These are phyloP conservation scores for Grus americana DNA, from an alignment of 2,113 vertebrate genomes.

Conservation along the genomic window DNA sequence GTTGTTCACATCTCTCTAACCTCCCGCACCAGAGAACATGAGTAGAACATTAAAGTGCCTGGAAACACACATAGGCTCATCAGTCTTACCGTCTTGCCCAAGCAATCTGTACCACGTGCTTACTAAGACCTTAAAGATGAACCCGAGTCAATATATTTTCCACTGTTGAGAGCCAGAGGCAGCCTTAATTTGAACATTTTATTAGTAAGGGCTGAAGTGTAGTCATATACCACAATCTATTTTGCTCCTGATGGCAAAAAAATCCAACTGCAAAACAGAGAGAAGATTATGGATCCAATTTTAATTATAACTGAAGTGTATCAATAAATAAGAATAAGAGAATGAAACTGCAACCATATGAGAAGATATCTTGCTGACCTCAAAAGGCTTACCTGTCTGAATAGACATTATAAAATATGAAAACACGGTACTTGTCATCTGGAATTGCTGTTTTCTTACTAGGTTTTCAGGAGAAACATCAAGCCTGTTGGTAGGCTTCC, in stretches of 20 bases:
- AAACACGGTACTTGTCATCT: not conserved
- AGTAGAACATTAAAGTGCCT: not conserved
- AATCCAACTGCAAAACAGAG: not conserved
- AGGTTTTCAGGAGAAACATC: not conserved
- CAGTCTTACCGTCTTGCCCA: not conserved
- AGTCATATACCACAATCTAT: not conserved
- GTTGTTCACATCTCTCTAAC: not conserved
- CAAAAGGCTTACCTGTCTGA: not conserved
- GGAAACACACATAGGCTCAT: not conserved
- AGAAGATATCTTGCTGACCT: not conserved
- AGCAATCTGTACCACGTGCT: fast-evolving
- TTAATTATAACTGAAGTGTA: not conserved
- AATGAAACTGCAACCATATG: not conserved
- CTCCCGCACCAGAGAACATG: not conserved
- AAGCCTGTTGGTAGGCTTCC: not conserved
- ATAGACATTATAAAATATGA: not conserved
- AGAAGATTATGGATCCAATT: not conserved
- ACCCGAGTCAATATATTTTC: not conserved
- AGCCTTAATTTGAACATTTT: not conserved
- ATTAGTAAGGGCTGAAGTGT: not conserved
- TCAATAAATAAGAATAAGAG: not conserved
- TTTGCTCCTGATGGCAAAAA: not conserved
- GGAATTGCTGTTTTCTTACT: not conserved
- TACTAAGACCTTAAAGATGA: not conserved
- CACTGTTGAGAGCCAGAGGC: not conserved